Conservation (phyloP, 2,797 vertebrate species). For the Sebastolobus alascanus region DNA sequence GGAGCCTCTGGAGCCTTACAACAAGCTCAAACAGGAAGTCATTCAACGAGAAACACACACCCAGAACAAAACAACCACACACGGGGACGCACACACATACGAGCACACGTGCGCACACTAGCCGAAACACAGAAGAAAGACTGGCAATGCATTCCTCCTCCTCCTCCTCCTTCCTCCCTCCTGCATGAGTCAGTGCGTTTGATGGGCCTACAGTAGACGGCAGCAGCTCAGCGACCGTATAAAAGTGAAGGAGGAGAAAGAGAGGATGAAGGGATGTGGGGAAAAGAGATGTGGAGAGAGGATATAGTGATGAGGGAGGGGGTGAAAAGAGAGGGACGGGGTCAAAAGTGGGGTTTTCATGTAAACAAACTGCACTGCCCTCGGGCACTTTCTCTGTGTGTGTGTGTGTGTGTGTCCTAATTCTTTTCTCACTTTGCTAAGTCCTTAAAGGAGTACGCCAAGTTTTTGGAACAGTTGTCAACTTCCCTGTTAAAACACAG, state of each 20-base stretch:
- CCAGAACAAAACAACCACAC: constrained; percentile 61
- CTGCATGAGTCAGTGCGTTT: constrained; percentile 58
- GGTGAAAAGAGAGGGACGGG: constrained; percentile 22
- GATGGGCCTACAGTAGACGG: constrained; percentile 23
- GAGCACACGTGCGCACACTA: constrained; percentile 44
- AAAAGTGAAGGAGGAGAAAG: background rate
- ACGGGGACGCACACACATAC: constrained; percentile 11
- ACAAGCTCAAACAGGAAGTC: constrained; percentile 83
- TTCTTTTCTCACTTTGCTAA: constrained; percentile 43
- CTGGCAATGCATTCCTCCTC: constrained; percentile 57
- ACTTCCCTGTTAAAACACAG: constrained; percentile 3
- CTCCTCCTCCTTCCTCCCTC: constrained; percentile 41
- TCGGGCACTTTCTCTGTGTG: constrained; percentile 25
- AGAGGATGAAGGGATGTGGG: background rate
- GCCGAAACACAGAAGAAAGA: constrained; percentile 49
- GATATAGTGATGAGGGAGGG: constrained; percentile 9
- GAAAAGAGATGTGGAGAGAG: background rate
- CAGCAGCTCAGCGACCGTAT: constrained; percentile 1
- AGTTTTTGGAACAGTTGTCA: constrained; percentile 18
- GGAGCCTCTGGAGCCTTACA: constrained; percentile 63
- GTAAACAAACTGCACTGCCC: constrained; percentile 59
- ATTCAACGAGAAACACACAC: constrained; percentile 70
- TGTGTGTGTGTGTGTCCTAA: constrained; percentile 24
- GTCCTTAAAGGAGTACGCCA: constrained; percentile 24
- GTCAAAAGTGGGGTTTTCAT: constrained; percentile 49